Base-by-base conservation (phyloP, 2,113 vertebrate species). In the Macaca nemestrina region DNA sequence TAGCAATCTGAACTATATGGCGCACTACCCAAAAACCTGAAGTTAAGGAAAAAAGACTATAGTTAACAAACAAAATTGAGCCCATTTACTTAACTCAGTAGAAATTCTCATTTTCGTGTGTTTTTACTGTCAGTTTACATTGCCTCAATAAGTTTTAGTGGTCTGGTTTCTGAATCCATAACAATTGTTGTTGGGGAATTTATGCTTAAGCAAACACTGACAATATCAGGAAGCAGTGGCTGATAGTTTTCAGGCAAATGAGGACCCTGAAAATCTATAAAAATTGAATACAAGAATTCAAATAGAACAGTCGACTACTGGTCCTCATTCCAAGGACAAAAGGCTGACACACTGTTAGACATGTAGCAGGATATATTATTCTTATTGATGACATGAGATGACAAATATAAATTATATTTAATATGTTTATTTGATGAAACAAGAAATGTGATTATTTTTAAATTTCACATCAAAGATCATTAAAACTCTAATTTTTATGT, bases 361-460 rank as follows among this genome's bases (percentile, higher is more conserved):
- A 79, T 32, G 0, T 30, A 87, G 22, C 32, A 68, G 2, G 50
- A 52, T 43, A 38, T 91, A 11, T 61, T 92, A 20, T 67, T 88
- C 1, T 6, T 3, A n/a, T 30, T 93, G 70, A 70, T 70, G 68
- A 40, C 67, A 25, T 61, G 57, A 45, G 22, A 11, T 93, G 55
- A 75, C 40, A 91, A 30, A 88, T 40, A 68, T 7, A 81, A 12
- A 79, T 59, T 79, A 20, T 61, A 55, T 45, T 83, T 92, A 67
- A 82, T 92, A 10, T 70, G 82, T 88, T 81, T 76, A n/a, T 45
- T 81, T 68, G 48, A 89, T 92, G 27, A 64, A 79, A 14, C 32
- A 87, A 90, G 88, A 40, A 79, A 80, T 84, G 45, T 57, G 32
- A 61, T 95, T 94, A 30, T 90, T 86, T 76, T 93, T 45, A 90